Conservation (phyloP, 2,113 vertebrate species). For the Arothron firmamentum region DNA sequence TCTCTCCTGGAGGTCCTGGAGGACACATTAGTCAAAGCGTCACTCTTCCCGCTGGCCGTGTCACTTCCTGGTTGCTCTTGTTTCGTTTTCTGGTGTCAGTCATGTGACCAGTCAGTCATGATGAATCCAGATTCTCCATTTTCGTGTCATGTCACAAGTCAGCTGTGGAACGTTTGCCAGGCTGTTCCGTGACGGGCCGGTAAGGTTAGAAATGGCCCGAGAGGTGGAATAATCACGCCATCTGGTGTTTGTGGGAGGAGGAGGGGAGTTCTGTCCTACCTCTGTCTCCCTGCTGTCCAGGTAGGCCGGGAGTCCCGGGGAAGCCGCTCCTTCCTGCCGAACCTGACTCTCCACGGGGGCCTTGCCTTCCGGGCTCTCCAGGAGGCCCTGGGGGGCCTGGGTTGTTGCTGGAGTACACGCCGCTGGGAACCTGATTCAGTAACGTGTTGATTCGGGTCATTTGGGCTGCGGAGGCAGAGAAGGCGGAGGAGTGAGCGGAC, state of each 20-base stretch:
- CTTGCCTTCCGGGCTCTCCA: constrained; percentile 79
- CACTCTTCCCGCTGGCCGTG: background rate
- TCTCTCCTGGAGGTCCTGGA: constrained; percentile 87
- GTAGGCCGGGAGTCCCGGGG: constrained; percentile 84
- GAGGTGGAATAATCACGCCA: too few species aligned
- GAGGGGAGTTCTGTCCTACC: constrained; percentile 64
- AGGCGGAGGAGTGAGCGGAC: background rate
- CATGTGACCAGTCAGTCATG: too few species aligned
- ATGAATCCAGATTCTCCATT: too few species aligned
- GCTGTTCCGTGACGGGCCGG: too few species aligned
- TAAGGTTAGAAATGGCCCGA: too few species aligned
- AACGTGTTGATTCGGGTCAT: constrained; percentile 90
- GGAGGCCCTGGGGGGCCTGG: constrained; percentile 88
- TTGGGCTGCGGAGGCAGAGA: constrained; percentile 78
- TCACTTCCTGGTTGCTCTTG: background rate
- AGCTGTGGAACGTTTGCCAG: too few species aligned
- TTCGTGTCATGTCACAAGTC: too few species aligned
- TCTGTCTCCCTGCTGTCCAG: constrained; percentile 88
- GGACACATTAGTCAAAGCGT: background rate
- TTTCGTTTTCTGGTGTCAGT: too few species aligned
- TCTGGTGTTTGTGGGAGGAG: too few species aligned
- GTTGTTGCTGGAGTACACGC: constrained; percentile 81
- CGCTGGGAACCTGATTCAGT: constrained; percentile 92
- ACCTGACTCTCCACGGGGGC: constrained; percentile 87
- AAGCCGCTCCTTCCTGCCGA: constrained; percentile 85